These are phyloP conservation scores for Jacana jacana DNA, from an alignment of 2,113 vertebrate genomes.

Conservation along the genomic window DNA sequence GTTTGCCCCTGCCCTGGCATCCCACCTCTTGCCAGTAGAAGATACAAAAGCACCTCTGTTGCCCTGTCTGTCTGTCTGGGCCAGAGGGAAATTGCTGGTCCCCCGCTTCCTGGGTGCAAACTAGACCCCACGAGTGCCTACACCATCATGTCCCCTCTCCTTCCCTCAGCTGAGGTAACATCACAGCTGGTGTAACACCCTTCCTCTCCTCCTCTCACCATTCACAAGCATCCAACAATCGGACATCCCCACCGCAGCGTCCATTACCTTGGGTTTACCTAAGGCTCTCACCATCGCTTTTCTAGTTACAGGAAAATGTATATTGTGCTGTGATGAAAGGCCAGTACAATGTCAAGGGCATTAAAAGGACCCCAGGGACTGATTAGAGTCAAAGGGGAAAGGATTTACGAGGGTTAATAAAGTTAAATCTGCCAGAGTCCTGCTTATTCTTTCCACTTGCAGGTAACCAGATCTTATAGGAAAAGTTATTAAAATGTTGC, in stretches of 20 bases:
- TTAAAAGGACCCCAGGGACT: conserved; percentile 50
- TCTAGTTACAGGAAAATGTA: conserved; percentile 45
- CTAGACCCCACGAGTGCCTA: accelerated
- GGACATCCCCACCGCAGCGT: accelerated
- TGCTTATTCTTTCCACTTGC: conserved; percentile 13
- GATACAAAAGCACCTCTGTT: background rate
- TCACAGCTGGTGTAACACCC: background rate
- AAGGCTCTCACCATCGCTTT: background rate
- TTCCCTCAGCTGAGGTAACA: background rate
- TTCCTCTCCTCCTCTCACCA: background rate
- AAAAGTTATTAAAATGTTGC: background rate
- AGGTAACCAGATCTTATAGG: conserved; percentile 16
- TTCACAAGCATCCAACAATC: background rate
- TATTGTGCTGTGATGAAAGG: conserved; percentile 48
- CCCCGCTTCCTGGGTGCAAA: background rate
- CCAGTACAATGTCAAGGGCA: conserved; percentile 29
- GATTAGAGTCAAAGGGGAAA: conserved; percentile 43
- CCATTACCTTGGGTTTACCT: background rate
- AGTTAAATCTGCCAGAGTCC: conserved; percentile 27
- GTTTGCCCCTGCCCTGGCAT: accelerated
- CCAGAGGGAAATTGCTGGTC: background rate
- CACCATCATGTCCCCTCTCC: background rate
- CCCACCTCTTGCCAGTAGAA: background rate
- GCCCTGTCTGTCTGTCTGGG: background rate
- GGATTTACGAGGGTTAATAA: conserved; percentile 56